phyloP scores from a whole-genome alignment of 1,140 invertebrate species.

The Geopemphigus sp. region DNA sequence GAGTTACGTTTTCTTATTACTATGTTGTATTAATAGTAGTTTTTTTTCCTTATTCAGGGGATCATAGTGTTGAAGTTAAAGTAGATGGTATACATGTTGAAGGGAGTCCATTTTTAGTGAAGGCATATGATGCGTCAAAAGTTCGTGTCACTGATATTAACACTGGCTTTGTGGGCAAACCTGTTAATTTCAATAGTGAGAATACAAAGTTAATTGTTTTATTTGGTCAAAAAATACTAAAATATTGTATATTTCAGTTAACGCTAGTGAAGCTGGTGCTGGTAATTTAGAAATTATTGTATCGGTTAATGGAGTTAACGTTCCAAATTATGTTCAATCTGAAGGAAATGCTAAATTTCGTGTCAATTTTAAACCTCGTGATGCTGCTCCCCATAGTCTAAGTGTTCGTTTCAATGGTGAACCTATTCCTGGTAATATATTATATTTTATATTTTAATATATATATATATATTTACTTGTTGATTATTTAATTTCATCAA shows the following conservation, averaged over 20 bases:
- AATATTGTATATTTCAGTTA: conserved; percentile 60
- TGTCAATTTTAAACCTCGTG: conserved; percentile 95
- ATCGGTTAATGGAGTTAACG: conserved; percentile 93
- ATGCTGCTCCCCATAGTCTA: conserved; percentile 80
- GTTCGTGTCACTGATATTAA: conserved; percentile 88
- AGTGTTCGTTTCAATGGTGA: conserved; percentile 96
- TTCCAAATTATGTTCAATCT: conserved; percentile 96
- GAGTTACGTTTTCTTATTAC: neutral
- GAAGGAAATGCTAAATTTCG: conserved; percentile 93
- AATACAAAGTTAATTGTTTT: conserved; percentile 54
- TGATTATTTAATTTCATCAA: neutral
- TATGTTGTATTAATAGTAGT: neutral
- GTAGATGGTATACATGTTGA: conserved; percentile 80
- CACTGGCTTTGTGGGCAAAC: conserved; percentile 84
- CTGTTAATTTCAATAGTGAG: conserved; percentile 89
- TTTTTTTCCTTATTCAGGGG: conserved; percentile 59
- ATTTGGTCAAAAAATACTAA: neutral
- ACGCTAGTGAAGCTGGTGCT: conserved; percentile 79
- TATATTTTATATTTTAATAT: neutral
- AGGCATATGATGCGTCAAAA: conserved; percentile 90
- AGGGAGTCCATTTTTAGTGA: conserved; percentile 91
- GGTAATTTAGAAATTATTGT: conserved; percentile 98
- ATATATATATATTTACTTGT: neutral
- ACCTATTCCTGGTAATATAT: conserved; percentile 73
- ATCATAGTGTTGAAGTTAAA: conserved; percentile 88